phyloP scores from a whole-genome alignment of 2,888 invertebrate genomes.

The Drosophila prostipennis region DNA sequence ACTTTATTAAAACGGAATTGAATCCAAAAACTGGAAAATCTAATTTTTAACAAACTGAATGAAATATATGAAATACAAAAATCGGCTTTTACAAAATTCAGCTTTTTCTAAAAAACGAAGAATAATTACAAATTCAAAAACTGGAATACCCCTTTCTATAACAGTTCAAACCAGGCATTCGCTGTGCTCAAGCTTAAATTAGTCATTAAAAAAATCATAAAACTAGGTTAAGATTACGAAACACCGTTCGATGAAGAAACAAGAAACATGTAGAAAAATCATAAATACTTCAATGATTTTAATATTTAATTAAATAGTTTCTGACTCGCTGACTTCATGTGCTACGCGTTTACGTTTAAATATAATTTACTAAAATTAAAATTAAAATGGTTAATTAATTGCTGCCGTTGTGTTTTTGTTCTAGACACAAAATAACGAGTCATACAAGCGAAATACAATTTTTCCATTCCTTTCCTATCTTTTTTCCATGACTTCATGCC shows the following conservation, averaged over 20 bases:
- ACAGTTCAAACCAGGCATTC: conserved; percentile 5
- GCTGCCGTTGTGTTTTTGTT: conserved; percentile 12
- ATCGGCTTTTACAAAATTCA: background rate
- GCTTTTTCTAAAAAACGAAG: background rate
- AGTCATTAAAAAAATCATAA: conserved; percentile 29
- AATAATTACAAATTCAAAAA: background rate
- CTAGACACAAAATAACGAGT: conserved; percentile 12
- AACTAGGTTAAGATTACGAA: conserved; percentile 22
- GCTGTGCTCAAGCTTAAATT: conserved; percentile 32
- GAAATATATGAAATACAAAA: background rate
- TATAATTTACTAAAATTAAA: conserved; percentile 70
- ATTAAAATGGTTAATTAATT: conserved; percentile 22
- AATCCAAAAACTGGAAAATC: no score
- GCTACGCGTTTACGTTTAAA: conserved; percentile 41
- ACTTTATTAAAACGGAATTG: background rate
- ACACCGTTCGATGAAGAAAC: conserved; percentile 21
- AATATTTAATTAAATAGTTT: conserved; percentile 36
- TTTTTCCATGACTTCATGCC: conserved; percentile 13
- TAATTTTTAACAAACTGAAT: background rate
- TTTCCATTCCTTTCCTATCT: conserved; percentile 5
- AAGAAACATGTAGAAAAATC: conserved; percentile 17
- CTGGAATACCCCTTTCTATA: conserved; percentile 2
- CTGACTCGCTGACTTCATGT: conserved; percentile 41
- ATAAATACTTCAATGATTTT: conserved; percentile 14
- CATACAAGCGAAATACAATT: conserved; percentile 28